These are phyloP conservation scores for Misgurnus anguillicaudatus DNA, from an alignment of 2,113 vertebrate species.

Conservation along the genomic window DNA sequence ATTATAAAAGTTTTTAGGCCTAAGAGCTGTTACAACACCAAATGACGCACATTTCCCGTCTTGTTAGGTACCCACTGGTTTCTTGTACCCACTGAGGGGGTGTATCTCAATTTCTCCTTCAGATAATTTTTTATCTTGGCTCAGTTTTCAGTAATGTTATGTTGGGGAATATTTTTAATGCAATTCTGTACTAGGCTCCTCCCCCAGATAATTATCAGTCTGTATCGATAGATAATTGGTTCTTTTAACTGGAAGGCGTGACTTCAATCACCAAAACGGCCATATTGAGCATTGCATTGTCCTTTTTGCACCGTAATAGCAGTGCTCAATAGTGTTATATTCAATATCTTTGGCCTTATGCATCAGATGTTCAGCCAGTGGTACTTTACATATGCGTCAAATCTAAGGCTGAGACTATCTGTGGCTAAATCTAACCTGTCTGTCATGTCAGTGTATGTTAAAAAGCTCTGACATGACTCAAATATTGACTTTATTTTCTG, in stretches of 20 bases:
- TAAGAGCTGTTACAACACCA: too few species aligned
- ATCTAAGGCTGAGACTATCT: not conserved
- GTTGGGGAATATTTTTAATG: not conserved
- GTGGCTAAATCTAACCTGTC: not conserved
- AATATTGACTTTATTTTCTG: conserved; percentile 12
- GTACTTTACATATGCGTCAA: not conserved
- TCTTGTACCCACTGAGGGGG: not conserved
- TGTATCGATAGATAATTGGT: too few species aligned
- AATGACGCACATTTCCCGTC: not conserved
- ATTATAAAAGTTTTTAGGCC: too few species aligned
- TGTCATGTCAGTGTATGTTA: not conserved
- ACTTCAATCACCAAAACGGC: too few species aligned
- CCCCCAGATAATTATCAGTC: too few species aligned
- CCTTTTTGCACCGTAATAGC: too few species aligned
- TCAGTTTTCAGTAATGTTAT: conserved; percentile 1
- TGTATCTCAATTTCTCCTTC: not conserved
- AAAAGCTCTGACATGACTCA: not conserved
- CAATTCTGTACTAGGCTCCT: too few species aligned
- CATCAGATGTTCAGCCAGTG: too few species aligned
- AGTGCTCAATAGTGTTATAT: too few species aligned
- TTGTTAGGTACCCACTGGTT: conserved; percentile 1
- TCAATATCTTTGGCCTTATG: too few species aligned
- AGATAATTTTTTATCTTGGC: not conserved
- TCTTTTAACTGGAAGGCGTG: too few species aligned
- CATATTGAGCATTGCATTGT: too few species aligned